Conservation (phyloP, 2,888 invertebrate genomes). For the Drosophila siamana region DNA sequence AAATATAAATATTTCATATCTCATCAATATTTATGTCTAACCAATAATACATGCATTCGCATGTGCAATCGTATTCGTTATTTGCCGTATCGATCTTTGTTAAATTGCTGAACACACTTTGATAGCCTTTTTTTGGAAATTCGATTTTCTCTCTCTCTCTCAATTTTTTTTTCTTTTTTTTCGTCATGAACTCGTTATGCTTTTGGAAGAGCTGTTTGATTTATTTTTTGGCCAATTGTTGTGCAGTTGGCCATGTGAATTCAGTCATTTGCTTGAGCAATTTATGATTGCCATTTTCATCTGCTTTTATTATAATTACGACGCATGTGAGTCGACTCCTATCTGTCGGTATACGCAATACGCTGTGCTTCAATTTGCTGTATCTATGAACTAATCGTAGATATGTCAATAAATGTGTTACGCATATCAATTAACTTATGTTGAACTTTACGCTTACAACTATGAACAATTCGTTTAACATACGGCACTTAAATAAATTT, state of each 20-base stretch:
- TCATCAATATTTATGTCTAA: constrained; percentile 66
- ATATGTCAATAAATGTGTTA: constrained; percentile 26
- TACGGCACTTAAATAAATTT: constrained; percentile 11
- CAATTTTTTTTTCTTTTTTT: not conserved
- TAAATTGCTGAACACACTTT: constrained; percentile 56
- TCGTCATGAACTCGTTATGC: not conserved
- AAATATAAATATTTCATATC: constrained; percentile 54
- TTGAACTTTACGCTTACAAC: constrained; percentile 1
- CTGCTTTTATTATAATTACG: constrained; percentile 20
- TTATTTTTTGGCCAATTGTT: constrained; percentile 38
- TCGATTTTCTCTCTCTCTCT: constrained; percentile 19
- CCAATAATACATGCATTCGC: constrained; percentile 31
- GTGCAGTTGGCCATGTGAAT: constrained; percentile 42
- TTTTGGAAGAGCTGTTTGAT: constrained; percentile 31
- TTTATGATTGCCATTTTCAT: constrained; percentile 28
- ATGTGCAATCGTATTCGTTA: constrained; percentile 20
- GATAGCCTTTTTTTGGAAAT: constrained; percentile 52
- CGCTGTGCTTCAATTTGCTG: constrained; percentile 19
- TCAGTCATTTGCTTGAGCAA: constrained; percentile 34
- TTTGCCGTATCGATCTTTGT: constrained; percentile 40
- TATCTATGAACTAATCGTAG: constrained; percentile 20
- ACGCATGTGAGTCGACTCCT: constrained; percentile 10
- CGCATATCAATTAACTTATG: constrained; percentile 32
- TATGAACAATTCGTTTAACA: constrained; percentile 27
- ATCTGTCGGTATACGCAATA: constrained; percentile 13